Evolutionary conservation across 1,140 invertebrate species (phyloP), one percentile per base, ranked within the genome.

Genomic region (Lucilia cuprina): DNA sequence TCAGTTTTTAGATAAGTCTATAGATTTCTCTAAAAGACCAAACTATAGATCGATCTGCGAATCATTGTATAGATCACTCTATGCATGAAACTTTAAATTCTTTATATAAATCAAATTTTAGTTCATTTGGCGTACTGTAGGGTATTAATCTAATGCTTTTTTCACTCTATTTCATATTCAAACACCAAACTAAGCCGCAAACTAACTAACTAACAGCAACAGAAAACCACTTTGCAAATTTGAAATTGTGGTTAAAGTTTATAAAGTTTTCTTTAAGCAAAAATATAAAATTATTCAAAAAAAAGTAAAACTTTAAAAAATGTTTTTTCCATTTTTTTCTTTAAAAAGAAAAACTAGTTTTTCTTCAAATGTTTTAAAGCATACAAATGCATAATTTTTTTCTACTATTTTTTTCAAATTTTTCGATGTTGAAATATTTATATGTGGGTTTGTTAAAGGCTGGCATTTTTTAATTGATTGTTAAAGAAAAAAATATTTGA

Each of bases 331-430:
- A 70, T 70, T 70, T 70, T 41, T 41, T 9, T 70, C 19, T 70
- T 70, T 4, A 70, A 70, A 70, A n/a, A n/a, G 65, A 70, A 70
- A 70, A 70, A 70, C 65, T 70, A 70, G 65, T 70, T 70, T 70
- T 70, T 70, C 65, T 70, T n/a, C n/a, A 60, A 60, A 60, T 41
- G 35, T 41, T 41, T 8, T 5, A 41, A 41, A 5, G 35, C 8
- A 41, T n/a, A 8, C 8, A 5, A 41, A 41, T 41, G 35, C 8
- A 55, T 2, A 13, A 12, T 2, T 55, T 55, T 55, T 55, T 55
- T 55, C n/a, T n/a, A n/a, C n/a, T n/a, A n/a, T n/a, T n/a, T 55
- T 55, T 55, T 55, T 5, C 14, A 55, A 55, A 17, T 55, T 55
- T 55, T 55, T 55, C 50, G 50, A 55, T 55, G 50, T 55, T 55